A percentile compares a stretch with the other conserved stretches of the same genome.
These are phyloP conservation scores for Synchiropus splendidus DNA, from an alignment of 2,113 vertebrate species.

Conservation along the genomic window DNA sequence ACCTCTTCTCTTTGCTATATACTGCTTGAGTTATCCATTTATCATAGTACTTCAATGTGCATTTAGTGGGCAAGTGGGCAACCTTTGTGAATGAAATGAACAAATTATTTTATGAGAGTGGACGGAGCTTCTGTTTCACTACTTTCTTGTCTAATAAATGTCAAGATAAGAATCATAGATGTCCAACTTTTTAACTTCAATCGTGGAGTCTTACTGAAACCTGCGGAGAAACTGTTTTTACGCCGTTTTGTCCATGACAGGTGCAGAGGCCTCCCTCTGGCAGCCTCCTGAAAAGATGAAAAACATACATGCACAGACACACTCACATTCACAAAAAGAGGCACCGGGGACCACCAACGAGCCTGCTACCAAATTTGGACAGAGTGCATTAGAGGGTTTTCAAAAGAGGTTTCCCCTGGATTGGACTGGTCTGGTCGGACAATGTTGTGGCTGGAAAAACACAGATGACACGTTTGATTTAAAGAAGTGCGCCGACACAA, in stretches of 20 bases:
- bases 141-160: too few species aligned
- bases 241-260: constrained; percentile 38
- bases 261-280: constrained; percentile 44
- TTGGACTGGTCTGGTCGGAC: constrained; percentile 46
- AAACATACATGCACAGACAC: constrained; percentile 20
- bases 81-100: too few species aligned
- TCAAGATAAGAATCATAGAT: too few species aligned
- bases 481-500: constrained; percentile 27
- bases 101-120: too few species aligned
- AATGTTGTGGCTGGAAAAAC: constrained; percentile 48
- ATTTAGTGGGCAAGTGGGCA: too few species aligned
- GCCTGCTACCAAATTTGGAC: constrained; percentile 59
- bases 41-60: too few species aligned
- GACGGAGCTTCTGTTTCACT: too few species aligned
- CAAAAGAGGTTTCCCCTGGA: constrained; percentile 40
- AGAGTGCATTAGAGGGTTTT: constrained; percentile 28
- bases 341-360: constrained; percentile 55
- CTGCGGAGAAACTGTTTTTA: constrained; percentile 27
- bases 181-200: too few species aligned
- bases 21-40: too few species aligned
- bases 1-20: too few species aligned
- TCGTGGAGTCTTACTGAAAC: too few species aligned
- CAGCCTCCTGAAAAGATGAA: constrained; percentile 35
- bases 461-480: constrained; percentile 49
- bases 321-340: constrained; percentile 40